These are phyloP conservation scores for Yoshiicerus persimilis DNA, from an alignment of 1,140 invertebrate species.

Conservation along the genomic window DNA sequence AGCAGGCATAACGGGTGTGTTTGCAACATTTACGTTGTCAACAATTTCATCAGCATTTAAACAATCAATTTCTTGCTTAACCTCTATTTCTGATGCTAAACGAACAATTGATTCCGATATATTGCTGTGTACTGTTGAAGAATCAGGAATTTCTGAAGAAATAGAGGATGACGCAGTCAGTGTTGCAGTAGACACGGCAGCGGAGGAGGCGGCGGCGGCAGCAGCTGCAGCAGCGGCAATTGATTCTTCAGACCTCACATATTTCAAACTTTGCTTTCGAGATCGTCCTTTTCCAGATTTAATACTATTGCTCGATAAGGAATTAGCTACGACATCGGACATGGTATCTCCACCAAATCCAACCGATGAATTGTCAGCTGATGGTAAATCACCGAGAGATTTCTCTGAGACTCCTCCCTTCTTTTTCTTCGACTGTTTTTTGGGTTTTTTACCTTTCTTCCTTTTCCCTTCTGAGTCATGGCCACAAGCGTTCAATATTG, in stretches of 20 bases:
- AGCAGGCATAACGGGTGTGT: neutral
- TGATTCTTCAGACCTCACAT: slow-evolving; percentile 11
- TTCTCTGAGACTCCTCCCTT: neutral
- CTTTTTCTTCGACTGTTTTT: neutral
- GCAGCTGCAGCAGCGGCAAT: neutral
- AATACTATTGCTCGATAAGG: neutral
- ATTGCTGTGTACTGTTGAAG: neutral
- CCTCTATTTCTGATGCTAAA: neutral
- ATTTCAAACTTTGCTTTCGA: slow-evolving; percentile 32
- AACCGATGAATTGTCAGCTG: neutral
- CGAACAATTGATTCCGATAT: neutral
- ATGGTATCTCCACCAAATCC: neutral
- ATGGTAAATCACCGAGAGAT: neutral
- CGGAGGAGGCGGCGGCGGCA: neutral
- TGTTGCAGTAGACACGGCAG: neutral
- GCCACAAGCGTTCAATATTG: slow-evolving; percentile 13
- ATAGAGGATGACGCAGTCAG: neutral
- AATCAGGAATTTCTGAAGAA: neutral
- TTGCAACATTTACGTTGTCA: slow-evolving; percentile 14
- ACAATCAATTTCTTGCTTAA: neutral
- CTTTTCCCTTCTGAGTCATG: neutral
- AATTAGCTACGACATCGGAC: neutral
- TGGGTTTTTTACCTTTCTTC: neutral
- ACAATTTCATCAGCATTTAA: slow-evolving; percentile 25
- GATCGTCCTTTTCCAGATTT: neutral